A percentile compares a stretch with the other conserved stretches of the same genome.
These are phyloP conservation scores for Trichogramma evanescens DNA, from an alignment of 2,888 invertebrate genomes.

Conservation along the genomic window DNA sequence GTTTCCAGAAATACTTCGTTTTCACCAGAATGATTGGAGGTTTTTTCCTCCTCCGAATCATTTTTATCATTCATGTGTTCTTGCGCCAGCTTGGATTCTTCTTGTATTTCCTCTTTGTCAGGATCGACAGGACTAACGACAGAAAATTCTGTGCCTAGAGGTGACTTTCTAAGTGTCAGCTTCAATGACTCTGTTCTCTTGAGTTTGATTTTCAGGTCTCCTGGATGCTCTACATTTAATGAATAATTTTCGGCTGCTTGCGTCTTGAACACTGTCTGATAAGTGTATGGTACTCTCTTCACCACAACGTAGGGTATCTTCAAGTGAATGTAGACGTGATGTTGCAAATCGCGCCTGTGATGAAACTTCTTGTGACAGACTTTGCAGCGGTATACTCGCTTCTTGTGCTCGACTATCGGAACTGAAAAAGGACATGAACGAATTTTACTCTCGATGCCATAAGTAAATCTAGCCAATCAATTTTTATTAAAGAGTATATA, in stretches of 20 bases:
- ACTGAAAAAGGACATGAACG: no score
- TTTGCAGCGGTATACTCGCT: slow-evolving; percentile 32
- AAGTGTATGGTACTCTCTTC: slow-evolving; percentile 35
- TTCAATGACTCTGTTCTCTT: slow-evolving; percentile 40
- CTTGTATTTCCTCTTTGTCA: slow-evolving; percentile 11
- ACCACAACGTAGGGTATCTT: slow-evolving; percentile 38
- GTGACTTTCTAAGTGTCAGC: slow-evolving; percentile 39
- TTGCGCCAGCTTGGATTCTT: slow-evolving; percentile 36
- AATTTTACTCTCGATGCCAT: no score
- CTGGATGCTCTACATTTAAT: slow-evolving; percentile 36
- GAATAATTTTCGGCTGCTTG: slow-evolving; percentile 33
- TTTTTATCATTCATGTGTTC: slow-evolving; percentile 37
- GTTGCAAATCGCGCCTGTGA: slow-evolving; percentile 36
- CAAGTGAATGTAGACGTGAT: slow-evolving; percentile 38
- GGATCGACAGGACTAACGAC: slow-evolving; percentile 35
- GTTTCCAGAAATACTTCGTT: slow-evolving; percentile 42
- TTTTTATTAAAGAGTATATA: no score
- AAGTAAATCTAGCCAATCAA: no score
- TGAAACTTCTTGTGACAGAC: slow-evolving; percentile 38
- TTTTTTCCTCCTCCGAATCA: slow-evolving; percentile 32
- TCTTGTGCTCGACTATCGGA: no score
- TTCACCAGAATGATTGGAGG: slow-evolving; percentile 35
- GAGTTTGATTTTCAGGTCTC: slow-evolving; percentile 39
- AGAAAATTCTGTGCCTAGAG: slow-evolving; percentile 36
- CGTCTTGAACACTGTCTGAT: slow-evolving; percentile 28